Evolutionary conservation across 2,797 vertebrate species (phyloP), one percentile per base, ranked within the genome.

Genomic region (Chloroceryle amazona): DNA sequence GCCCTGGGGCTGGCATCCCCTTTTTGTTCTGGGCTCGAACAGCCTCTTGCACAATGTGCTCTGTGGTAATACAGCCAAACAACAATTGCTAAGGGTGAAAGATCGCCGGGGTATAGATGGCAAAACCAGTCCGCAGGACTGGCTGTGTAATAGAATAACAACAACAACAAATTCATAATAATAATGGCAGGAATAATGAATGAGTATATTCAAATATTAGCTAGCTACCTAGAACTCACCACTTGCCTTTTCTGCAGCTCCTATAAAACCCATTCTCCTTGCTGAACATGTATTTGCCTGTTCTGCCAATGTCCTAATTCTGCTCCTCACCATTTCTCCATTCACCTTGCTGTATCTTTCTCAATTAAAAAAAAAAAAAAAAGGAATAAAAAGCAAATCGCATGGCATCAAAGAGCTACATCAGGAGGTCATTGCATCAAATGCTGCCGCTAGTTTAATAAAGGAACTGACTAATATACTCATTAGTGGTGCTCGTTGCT

Each of bases 391-490:
- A 96, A 91, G 92, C 93, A 92, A 96, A 94, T 95, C 94, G 37
- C 88, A 86, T 84, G 95, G 85, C 94, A 95, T 97, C 88, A 95
- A 96, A 95, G 86, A 90, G 65, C 93, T 97, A 54, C 97, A 96
- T 90, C 86, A 87, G 90, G 95, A 97, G 95, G 97, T 93, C 94
- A 91, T 96, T 92, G 90, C 91, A 94, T 96, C 94, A 96, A 97
- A 95, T 95, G 85, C 87, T 91, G 86, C 96, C 85, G 94, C 95
- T 97, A 95, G 90, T 94, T 97, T 95, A 95, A 96, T 97, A 95
- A 96, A 97, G 96, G 95, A 95, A 96, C 95, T 96, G 91, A 96
- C 94, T 96, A 96, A 97, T 95, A 86, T 81, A 75, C 86, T 96
- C 94, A 96, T 94, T 96, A 96, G 90, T 93, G 92, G 93, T 81